Percentiles rank a stretch among this genome's conserved stretches.
Evolutionary conservation across 2,113 vertebrate genomes (phyloP).

Genomic region (Saimiri boliviensis): DNA sequence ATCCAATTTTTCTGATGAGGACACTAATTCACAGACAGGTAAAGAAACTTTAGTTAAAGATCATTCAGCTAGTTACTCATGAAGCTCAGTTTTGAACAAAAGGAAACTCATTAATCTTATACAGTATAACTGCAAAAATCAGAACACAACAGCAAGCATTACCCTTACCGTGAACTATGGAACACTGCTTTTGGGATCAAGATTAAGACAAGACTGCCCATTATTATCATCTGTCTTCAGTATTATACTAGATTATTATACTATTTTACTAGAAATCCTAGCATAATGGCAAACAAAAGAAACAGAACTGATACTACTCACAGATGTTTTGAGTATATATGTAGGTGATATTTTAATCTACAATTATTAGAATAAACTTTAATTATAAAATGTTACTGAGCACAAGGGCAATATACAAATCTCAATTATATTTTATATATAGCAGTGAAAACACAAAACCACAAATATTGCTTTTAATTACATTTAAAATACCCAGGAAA

Average conservation of each 20-base stretch:
- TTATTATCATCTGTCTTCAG: background rate
- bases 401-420: background rate
- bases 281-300: background rate
- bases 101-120: background rate
- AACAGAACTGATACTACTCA: background rate
- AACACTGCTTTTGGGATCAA: background rate
- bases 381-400: background rate
- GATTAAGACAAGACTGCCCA: background rate
- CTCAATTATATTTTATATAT: background rate
- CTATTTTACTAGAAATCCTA: background rate
- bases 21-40: background rate
- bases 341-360: background rate
- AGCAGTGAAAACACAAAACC: background rate
- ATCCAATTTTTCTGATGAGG: background rate
- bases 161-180: background rate
- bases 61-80: background rate
- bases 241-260: background rate
- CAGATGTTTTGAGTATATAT: background rate
- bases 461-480: background rate
- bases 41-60: background rate
- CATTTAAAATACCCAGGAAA: background rate
- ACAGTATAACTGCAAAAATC: background rate
- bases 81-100: conserved; percentile 1
- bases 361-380: background rate
- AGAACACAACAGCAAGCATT: background rate